phyloP scores from a whole-genome alignment of 2,888 invertebrate species.

The Lathronympha strigana region DNA sequence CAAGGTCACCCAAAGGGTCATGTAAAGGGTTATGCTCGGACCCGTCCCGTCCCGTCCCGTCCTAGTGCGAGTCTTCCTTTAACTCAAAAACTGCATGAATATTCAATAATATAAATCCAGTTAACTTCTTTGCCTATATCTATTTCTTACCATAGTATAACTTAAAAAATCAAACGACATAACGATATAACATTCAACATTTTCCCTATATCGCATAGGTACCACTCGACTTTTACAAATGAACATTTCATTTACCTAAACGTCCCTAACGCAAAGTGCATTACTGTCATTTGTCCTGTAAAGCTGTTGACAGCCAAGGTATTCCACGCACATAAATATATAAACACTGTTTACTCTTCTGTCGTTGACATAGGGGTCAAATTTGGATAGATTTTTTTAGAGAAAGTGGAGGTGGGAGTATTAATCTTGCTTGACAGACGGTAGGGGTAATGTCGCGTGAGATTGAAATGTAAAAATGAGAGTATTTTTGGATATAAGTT shows the following conservation, averaged over 20 bases:
- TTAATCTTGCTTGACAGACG: constrained; percentile 28
- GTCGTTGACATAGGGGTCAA: not conserved
- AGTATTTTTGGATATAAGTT: constrained; percentile 28
- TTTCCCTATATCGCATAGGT: not conserved
- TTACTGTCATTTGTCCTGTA: constrained; percentile 37
- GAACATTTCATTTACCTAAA: constrained; percentile 36
- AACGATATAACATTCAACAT: not conserved
- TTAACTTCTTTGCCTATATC: too few species aligned
- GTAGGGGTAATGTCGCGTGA: constrained; percentile 38
- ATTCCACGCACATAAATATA: not conserved
- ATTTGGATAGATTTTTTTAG: not conserved
- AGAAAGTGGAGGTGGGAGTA: not conserved
- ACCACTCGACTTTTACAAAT: constrained; percentile 31
- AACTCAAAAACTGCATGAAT: too few species aligned
- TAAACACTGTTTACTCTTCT: not conserved
- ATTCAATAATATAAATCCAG: too few species aligned
- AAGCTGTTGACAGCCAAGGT: constrained; percentile 34
- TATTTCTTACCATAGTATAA: too few species aligned
- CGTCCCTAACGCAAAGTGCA: constrained; percentile 32
- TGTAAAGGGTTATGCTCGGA: too few species aligned
- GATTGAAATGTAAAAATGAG: constrained; percentile 35
- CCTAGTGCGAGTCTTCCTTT: too few species aligned
- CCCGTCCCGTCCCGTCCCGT: too few species aligned
- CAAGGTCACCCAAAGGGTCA: too few species aligned
- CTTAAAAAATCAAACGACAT: too few species aligned